Evolutionary conservation across 2,113 vertebrate species (phyloP), one percentile per base, ranked within the genome.

Genomic region (Neolamprologus hecqui): DNA sequence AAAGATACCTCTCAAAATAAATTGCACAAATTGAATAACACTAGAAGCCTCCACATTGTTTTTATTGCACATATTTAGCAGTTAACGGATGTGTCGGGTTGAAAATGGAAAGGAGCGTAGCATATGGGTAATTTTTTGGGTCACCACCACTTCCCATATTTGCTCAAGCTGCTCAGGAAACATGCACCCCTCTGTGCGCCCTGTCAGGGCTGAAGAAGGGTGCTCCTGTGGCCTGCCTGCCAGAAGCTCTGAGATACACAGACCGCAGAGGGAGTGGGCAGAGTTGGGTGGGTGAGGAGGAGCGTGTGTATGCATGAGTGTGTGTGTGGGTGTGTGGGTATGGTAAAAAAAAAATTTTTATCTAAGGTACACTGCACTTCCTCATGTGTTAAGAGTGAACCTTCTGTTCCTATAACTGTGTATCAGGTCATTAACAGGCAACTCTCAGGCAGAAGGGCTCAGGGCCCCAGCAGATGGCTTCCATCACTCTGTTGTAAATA

Each of bases 141-240:
- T 92, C 91, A 91, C 85, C 77, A 86, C 92, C 93, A 93, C 93
- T 96, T 95, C 91, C 93, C 89, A 84, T 90, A 90, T 91, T 89
- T 88, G 90, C 85, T 90, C 92, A 94, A 96, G 94, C 91, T 95
- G 95, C 91, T 94, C 91, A 95, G 96, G 95, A 96, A 96, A 88
- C 86, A 54, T 85, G 84, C 53, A 37, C 33, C 68, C 83, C 79
- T 57, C 57, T 86, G 89, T 82, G 79, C 82, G 33, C 80, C 68
- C 75, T 84, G 73, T 84, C 89, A 57, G 79, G 85, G 42, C 35
- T 4, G 8, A 31, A 57, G 81, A 79, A 75, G 87, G 86, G 81
- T 63, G 83, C 73, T 51, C 45, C 88, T 79, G 85, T 14, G 28
- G 84, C 58, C 84, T 86, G 85, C 17, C 87, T 91, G 81, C 88